Evolutionary conservation across 1,140 invertebrate genomes (phyloP), one percentile per base, ranked within the genome.

Genomic region (Caerostris extrusa): DNA sequence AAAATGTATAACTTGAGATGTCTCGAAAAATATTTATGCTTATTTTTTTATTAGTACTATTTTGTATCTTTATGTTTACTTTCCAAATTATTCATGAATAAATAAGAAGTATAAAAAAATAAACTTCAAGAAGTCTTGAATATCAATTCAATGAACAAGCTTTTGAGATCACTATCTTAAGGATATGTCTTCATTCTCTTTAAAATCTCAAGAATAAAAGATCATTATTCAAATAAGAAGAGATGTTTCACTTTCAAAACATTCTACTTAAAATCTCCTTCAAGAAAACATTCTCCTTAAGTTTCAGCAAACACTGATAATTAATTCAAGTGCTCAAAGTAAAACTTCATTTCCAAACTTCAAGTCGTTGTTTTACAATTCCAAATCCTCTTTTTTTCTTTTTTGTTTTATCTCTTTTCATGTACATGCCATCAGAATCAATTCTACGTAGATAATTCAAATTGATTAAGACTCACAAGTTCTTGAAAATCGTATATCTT

Each of bases 291-390:
- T 89, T 67, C 60, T 14, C n/a, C 53, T 67, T 89, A 89, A 69
- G 61, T 69, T 19, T 53, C 64, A 10, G 53, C 86, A 69, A 89
- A 69, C 50, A 56, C 34, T 69, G 61, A 64, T 69, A 69, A 89
- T 89, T 89, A 89, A 89, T 89, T 89, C 86, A 89, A 89, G 61
- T 56, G 58, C 86, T 89, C 58, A 53, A 89, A 61, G 61, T 3
- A 69, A 89, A 19, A 89, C 61, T 89, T 89, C 12, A 89, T 89
- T 89, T 89, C 61, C 53, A 69, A 69, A 89, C 34, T 89, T 89
- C 55, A 3, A 53, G 12, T 67, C 86, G 61, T 89, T 67, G 86
- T 69, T 89, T 89, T 89, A 87, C 61, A 89, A 89, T 69, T 55
- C 34, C 7, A 55, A 17, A 3, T 56, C n/a, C 56, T 56, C 34